Evolutionary conservation across 2,888 invertebrate genomes (phyloP).

Genomic region (Atrina japonica): DNA sequence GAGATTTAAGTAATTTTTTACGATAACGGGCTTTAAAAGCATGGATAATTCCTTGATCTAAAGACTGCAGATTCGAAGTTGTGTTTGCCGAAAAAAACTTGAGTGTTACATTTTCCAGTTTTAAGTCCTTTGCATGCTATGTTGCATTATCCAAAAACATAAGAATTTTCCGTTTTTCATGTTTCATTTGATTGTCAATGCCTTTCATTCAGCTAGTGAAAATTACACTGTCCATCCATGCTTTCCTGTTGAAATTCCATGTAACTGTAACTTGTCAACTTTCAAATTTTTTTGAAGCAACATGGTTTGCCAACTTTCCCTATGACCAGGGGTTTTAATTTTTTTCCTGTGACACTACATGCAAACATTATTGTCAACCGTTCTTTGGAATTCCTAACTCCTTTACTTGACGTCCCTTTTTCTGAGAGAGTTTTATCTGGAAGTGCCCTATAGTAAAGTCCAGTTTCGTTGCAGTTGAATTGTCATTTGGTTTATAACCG

Average conservation of each 20-base stretch:
- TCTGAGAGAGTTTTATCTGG: slow-evolving; percentile 46
- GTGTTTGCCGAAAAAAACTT: slow-evolving; percentile 2
- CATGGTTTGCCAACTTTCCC: slow-evolving; percentile 45
- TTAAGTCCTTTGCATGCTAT: slow-evolving; percentile 29
- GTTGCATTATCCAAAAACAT: slow-evolving; percentile 40
- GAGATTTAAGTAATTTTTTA: too few species aligned
- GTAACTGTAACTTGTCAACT: slow-evolving; percentile 27
- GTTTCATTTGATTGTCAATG: slow-evolving; percentile 29
- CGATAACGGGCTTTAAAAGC: too few species aligned
- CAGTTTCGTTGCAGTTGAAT: slow-evolving; percentile 18
- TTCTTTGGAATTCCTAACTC: slow-evolving; percentile 49
- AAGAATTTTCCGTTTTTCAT: slow-evolving; percentile 27
- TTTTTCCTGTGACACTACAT: slow-evolving; percentile 51
- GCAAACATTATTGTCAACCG: slow-evolving; percentile 50
- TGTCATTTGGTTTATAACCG: slow-evolving; percentile 2
- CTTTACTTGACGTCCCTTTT: slow-evolving; percentile 38
- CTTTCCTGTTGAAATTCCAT: slow-evolving; percentile 40
- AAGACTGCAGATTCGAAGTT: too few species aligned
- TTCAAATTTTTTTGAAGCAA: slow-evolving; percentile 48
- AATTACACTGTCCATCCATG: slow-evolving; percentile 50
- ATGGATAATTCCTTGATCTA: too few species aligned
- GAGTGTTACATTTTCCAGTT: slow-evolving; percentile 8
- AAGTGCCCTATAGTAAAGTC: background rate
- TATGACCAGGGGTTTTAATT: slow-evolving; percentile 52
- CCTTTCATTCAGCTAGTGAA: slow-evolving; percentile 42